Evolutionary conservation across 2,888 invertebrate species (phyloP).

Genomic region (Autographa pulchrina): DNA sequence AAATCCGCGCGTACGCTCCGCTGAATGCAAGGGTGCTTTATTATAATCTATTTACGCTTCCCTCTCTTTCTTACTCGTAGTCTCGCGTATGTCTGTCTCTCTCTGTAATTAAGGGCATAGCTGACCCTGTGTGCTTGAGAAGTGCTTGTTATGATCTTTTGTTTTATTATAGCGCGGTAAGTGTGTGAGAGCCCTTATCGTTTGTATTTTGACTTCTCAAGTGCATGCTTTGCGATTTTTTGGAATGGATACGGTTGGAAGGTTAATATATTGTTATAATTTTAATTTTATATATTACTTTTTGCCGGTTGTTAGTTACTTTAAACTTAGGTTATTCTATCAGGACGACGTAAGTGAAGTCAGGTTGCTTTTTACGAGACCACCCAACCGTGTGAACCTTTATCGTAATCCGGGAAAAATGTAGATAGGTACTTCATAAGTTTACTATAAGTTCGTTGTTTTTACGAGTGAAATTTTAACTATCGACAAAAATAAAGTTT

Average conservation of each 20-base stretch:
- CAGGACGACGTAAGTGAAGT: not conserved
- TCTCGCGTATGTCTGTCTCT: constrained; percentile 61
- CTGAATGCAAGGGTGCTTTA: constrained; percentile 80
- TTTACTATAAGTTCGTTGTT: too few species aligned
- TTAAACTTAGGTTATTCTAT: too few species aligned
- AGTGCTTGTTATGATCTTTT: constrained; percentile 85
- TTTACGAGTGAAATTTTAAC: too few species aligned
- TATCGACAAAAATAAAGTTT: too few species aligned
- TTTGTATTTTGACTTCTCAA: constrained; percentile 73
- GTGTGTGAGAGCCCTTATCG: constrained; percentile 73
- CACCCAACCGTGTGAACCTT: not conserved
- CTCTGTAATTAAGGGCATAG: constrained; percentile 83
- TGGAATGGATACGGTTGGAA: constrained; percentile 39
- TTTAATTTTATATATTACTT: not conserved
- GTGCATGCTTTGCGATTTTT: constrained; percentile 52
- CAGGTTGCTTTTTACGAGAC: not conserved
- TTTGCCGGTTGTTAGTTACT: not conserved
- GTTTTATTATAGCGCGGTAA: constrained; percentile 78
- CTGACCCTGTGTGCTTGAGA: constrained; percentile 82
- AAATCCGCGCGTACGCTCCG: constrained; percentile 79
- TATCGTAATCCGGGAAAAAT: too few species aligned
- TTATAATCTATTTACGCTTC: constrained; percentile 73
- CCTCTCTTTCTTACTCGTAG: constrained; percentile 65
- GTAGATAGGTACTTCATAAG: too few species aligned
- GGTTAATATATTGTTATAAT: not conserved